Conservation (phyloP, 2,113 vertebrate species). For the Bungarus multicinctus region DNA sequence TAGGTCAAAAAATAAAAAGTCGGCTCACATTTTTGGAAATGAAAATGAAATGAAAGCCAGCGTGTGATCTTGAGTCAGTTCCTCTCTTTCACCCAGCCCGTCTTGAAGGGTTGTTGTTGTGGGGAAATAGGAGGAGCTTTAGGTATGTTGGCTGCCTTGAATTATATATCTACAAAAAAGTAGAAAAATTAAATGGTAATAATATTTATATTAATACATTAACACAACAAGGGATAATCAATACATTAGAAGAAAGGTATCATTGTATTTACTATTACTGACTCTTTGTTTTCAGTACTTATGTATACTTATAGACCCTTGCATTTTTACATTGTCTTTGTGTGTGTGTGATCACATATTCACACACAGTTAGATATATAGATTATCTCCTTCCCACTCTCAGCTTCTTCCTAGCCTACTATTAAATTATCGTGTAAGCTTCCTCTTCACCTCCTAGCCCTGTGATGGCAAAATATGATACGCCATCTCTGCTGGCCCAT, state of each 20-base stretch:
- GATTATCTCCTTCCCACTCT: neutral
- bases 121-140: neutral
- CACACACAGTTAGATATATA: neutral
- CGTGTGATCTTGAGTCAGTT: neutral
- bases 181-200: neutral
- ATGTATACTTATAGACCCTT: neutral
- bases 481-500: too few species aligned
- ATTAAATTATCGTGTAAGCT: neutral
- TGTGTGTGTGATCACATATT: neutral
- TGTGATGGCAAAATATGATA: too few species aligned
- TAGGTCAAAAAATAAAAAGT: neutral
- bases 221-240: neutral
- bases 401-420: neutral
- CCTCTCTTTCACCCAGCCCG: neutral
- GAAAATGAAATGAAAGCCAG: neutral
- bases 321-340: neutral
- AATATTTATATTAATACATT: neutral
- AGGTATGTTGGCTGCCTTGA: neutral
- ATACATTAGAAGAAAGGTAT: neutral
- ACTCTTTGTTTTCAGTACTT: neutral
- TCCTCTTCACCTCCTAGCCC: neutral
- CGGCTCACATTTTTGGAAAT: neutral
- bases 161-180: neutral
- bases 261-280: neutral
- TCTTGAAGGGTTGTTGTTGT: neutral